Evolutionary conservation across 1,140 invertebrate species (phyloP).

Genomic region (Phymorhynchus buccinoides): DNA sequence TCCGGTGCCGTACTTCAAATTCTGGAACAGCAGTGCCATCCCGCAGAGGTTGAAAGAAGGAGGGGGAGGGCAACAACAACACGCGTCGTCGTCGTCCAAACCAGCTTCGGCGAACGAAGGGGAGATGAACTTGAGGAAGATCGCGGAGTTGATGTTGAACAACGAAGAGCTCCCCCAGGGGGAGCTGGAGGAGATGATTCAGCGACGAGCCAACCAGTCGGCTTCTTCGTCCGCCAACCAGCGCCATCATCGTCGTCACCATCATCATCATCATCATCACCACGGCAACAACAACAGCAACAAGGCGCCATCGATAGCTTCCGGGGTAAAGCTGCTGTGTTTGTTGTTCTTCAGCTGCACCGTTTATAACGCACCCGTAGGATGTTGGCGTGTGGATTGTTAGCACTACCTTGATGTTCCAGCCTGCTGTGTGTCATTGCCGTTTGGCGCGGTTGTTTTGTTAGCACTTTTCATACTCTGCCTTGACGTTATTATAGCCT

Average conservation of each 20-base stretch:
- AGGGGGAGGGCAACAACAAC: not conserved
- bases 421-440: not conserved
- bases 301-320: not conserved
- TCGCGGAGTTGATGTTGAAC: slow-evolving; percentile 33
- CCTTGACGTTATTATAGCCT: too few relatives aligned
- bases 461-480: not conserved
- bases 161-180: slow-evolving; percentile 21
- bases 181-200: slow-evolving; percentile 21
- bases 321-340: slow-evolving; percentile 5
- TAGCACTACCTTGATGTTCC: not conserved
- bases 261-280: not conserved
- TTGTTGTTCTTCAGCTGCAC: not conserved
- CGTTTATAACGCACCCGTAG: not conserved
- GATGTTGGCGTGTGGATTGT: not conserved
- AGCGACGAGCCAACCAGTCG: not conserved
- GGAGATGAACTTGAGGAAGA: slow-evolving; percentile 26
- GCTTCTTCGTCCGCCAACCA: too few relatives aligned
- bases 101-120: not conserved
- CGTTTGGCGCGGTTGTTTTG: too few relatives aligned
- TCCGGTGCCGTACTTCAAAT: slow-evolving; percentile 44
- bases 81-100: too few relatives aligned
- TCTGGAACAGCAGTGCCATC: slow-evolving; percentile 41
- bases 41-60: slow-evolving; percentile 2
- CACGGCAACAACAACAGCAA: too few relatives aligned
- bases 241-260: too few relatives aligned